Base-by-base conservation (phyloP, 1,140 invertebrate species). In the Magallana ariakensis region DNA sequence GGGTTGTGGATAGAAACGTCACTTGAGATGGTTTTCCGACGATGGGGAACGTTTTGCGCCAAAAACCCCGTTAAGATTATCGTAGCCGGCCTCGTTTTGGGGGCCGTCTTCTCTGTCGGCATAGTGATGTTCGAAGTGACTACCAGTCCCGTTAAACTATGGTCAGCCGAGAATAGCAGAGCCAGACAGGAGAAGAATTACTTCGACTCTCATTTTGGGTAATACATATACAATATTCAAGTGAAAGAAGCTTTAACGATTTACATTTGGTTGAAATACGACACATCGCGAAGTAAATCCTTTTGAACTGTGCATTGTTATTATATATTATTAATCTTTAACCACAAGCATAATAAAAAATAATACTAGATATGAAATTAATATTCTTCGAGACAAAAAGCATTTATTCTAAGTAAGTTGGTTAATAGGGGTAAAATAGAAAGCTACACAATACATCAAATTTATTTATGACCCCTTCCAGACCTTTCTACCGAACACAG, bases 101-200 rank as follows among this genome's bases (percentile, higher is more conserved):
- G 94, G 88, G 96, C 90, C 94, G 97, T 83, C 91, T 96, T 91
- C 93, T 94, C 83, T 89, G 97, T 80, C 95, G 98, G 92, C 93
- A 96, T 95, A 96, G 96, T 86, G 95, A 97, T 92, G 84, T 96
- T 98, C 56, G 93, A 96, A 83, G 95, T 98, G 0, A 99, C 97
- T 5, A 99, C 98, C 0, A 97, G 99, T 95, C 99, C 99, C 0
- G 98, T 99, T 0, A 96, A 99, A 94, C 95, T 99, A 46, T 99
- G 99, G 99, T 98, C 98, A 0, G 96, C 98, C 0, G 97, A 98
- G 0, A 95, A 95, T 54, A 98, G 97, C 1, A 95, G 97, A 60
- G 98, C 98, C 1, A 96, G 99, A 8, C 91, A 97, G 7, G 98
- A 99, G 95, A 96, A 97, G 87, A 96, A 97, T 87, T 99, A 97